Conservation (phyloP, 2,113 vertebrate species). For the Connochaetes taurinus region DNA sequence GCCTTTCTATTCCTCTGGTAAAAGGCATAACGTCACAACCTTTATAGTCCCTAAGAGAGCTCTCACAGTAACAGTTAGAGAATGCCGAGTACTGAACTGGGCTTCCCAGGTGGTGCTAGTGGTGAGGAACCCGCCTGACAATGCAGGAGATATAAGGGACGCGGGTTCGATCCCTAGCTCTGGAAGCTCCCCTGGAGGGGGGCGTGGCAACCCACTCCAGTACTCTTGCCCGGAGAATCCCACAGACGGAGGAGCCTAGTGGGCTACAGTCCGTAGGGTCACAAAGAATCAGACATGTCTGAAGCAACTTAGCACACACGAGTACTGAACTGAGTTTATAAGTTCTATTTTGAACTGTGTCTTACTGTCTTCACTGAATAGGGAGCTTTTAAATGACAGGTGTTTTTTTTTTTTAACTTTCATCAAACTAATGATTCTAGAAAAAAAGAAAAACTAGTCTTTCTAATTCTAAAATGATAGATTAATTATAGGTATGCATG, state of each 20-base stretch:
- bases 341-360: background rate
- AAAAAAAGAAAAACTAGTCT: background rate
- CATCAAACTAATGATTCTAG: constrained; percentile 17
- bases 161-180: background rate
- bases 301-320: background rate
- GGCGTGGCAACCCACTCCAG: background rate
- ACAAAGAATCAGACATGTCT: background rate
- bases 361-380: background rate
- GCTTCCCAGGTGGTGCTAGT: background rate
- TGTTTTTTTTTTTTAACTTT: background rate
- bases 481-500: background rate
- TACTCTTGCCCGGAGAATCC: background rate
- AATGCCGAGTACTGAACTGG: background rate
- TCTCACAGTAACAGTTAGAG: background rate
- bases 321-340: background rate
- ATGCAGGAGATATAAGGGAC: background rate
- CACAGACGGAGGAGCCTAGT: background rate
- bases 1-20: background rate
- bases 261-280: background rate
- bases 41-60: background rate
- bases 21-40: background rate
- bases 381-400: background rate
- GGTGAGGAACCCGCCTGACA: background rate
- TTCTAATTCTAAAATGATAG: background rate
- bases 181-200: background rate